phyloP scores from a whole-genome alignment of 2,888 invertebrate genomes.

The Platynereis dumerilii region DNA sequence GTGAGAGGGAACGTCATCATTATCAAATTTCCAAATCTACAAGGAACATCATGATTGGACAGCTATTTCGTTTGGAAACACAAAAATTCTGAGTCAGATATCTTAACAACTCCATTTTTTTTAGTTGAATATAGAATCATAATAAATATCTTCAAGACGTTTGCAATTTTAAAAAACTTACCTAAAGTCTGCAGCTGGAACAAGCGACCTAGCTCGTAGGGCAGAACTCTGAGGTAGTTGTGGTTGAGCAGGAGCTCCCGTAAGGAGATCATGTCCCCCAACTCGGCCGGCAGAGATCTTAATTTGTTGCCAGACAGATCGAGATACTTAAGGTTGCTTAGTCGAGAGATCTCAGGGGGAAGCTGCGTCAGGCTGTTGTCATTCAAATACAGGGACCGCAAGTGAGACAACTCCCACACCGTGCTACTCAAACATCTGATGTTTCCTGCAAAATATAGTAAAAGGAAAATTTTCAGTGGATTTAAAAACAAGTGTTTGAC shows the following conservation, averaged over 20 bases:
- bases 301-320: slow-evolving; percentile 96
- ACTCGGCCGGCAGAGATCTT: slow-evolving; percentile 90
- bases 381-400: slow-evolving; percentile 93
- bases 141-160: no score
- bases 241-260: slow-evolving; percentile 93
- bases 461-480: not conserved
- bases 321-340: slow-evolving; percentile 83
- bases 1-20: no score
- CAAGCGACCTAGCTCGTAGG: slow-evolving; percentile 95
- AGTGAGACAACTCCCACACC: slow-evolving; percentile 88
- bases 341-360: slow-evolving; percentile 86
- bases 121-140: no score
- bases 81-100: no score
- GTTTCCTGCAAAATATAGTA: slow-evolving; percentile 79
- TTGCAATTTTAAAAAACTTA: slow-evolving; percentile 63
- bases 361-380: slow-evolving; percentile 92
- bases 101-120: no score
- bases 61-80: no score
- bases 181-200: slow-evolving; percentile 94
- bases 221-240: slow-evolving; percentile 91
- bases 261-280: slow-evolving; percentile 94
- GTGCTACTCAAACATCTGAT: slow-evolving; percentile 92
- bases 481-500: not conserved
- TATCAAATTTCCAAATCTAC: no score
- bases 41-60: no score